Percentiles rank a stretch among this genome's conserved stretches.
Evolutionary conservation across 1,140 invertebrate species (phyloP).

Genomic region (Papilio glaucus): DNA sequence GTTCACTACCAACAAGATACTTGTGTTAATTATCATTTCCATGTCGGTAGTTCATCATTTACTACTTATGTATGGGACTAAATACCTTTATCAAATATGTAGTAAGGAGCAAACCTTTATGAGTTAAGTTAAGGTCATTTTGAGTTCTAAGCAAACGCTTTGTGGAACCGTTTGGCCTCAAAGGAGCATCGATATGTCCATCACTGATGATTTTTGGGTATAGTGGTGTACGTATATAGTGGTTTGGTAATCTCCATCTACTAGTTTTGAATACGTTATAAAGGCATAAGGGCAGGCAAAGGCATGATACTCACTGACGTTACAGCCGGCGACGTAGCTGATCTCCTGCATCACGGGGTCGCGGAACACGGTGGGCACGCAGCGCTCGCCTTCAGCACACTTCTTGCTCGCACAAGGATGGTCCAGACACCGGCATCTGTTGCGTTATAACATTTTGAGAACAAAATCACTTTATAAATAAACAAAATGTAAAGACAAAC

Average conservation of each 20-base stretch:
- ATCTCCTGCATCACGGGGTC: conserved; percentile 73
- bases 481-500: no score
- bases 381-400: conserved; percentile 87
- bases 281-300: neutral
- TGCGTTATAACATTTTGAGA: conserved; percentile 83
- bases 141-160: no score
- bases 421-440: conserved; percentile 59
- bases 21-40: neutral
- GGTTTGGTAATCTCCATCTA: neutral
- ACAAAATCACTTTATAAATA: neutral
- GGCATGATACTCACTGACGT: conserved; percentile 84
- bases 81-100: no score
- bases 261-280: neutral
- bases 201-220: neutral
- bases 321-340: conserved; percentile 83
- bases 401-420: conserved; percentile 88
- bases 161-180: no score
- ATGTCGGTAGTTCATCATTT: neutral
- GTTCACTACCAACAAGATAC: conserved; percentile 83
- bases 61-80: no score
- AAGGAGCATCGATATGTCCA: no score
- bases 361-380: conserved; percentile 85
- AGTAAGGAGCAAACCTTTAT: no score
- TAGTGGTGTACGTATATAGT: no score
- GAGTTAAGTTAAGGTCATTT: no score